These are phyloP conservation scores for Ctenomys sociabilis DNA, from an alignment of 2,113 vertebrate species.

Conservation along the genomic window DNA sequence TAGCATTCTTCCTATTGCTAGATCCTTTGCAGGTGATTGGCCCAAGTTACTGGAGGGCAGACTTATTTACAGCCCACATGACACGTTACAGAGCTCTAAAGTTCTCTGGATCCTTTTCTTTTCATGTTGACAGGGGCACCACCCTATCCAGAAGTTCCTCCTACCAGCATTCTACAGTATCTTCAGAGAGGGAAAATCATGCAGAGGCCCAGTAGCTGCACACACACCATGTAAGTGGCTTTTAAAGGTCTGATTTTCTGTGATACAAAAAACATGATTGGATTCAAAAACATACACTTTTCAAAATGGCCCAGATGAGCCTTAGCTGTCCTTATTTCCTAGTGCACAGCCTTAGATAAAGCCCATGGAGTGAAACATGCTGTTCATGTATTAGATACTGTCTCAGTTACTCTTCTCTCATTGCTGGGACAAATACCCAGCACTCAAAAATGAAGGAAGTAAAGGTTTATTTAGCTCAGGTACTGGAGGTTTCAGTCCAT, in stretches of 20 bases:
- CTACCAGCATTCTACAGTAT: constrained; percentile 90
- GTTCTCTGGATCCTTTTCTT: constrained; percentile 38
- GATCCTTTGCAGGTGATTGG: neutral
- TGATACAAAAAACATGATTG: constrained; percentile 23
- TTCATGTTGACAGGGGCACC: constrained; percentile 89
- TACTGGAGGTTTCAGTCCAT: no score
- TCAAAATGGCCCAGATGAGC: neutral
- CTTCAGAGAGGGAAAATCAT: constrained; percentile 92
- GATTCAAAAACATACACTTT: neutral
- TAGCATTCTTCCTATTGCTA: neutral
- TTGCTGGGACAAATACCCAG: no score
- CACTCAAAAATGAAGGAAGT: no score
- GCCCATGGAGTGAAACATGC: neutral
- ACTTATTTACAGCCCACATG: neutral
- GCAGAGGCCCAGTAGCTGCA: constrained; percentile 91
- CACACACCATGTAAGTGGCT: constrained; percentile 88
- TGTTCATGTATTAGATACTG: neutral
- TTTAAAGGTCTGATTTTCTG: neutral
- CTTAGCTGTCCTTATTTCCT: neutral
- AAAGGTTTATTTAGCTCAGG: no score
- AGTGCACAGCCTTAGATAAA: neutral
- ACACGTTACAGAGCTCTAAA: neutral
- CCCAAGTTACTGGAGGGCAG: neutral
- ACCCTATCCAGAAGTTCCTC: constrained; percentile 92
- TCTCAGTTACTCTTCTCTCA: no score